Conservation (phyloP, 2,113 vertebrate species). For the Xiphophorus maculatus region DNA sequence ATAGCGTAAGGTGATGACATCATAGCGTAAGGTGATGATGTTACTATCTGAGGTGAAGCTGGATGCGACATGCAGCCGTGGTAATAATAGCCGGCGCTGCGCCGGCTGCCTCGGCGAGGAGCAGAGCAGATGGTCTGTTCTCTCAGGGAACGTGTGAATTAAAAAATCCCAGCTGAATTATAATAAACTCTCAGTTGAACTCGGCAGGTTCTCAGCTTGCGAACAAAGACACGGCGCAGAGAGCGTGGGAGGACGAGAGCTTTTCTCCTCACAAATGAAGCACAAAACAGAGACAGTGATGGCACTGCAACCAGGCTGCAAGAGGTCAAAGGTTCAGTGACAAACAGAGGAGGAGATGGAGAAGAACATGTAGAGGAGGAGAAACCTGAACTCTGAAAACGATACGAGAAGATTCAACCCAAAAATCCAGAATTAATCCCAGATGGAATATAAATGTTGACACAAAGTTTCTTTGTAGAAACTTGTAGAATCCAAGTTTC, state of each 20-base stretch:
- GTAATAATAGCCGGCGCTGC: conserved; percentile 1
- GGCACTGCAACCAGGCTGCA: neutral
- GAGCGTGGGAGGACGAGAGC: conserved; percentile 15
- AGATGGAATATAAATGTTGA: no score
- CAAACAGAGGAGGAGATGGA: no score
- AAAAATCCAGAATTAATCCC: no score
- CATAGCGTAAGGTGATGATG: no score
- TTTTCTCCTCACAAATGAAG: neutral
- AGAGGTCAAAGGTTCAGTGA: conserved; percentile 4
- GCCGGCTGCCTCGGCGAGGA: no score
- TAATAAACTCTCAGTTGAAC: conserved; percentile 48
- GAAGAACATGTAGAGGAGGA: no score
- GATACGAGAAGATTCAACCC: no score
- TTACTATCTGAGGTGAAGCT: neutral
- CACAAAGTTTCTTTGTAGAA: no score
- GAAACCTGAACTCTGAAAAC: no score
- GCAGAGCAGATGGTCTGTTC: conserved; percentile 66
- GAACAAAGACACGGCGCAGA: conserved; percentile 32
- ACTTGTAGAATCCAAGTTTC: no score
- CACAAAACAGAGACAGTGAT: conserved; percentile 5
- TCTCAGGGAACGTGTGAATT: conserved; percentile 56
- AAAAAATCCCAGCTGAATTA: conserved; percentile 64
- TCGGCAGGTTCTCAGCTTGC: conserved; percentile 41
- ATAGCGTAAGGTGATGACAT: no score
- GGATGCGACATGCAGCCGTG: conserved; percentile 24